Evolutionary conservation across 1,140 invertebrate species (phyloP), one percentile per base, ranked within the genome.

Genomic region (Zaprionus lachaisei): DNA sequence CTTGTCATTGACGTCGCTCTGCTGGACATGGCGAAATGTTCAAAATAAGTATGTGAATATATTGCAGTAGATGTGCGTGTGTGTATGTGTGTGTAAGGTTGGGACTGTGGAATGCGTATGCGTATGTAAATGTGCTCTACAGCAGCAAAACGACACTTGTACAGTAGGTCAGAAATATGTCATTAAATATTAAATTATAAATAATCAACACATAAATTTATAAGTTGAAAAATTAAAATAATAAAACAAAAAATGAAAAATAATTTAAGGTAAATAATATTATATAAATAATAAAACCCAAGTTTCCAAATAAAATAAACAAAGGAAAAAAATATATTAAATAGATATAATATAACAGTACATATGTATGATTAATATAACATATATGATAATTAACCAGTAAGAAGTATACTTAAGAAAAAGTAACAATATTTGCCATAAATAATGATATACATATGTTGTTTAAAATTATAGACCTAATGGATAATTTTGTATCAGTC

Each of bases 21-120:
- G 67, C 72, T 65, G 79, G 72, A 79, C 77, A 84, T 89, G 81
- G 84, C 85, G 75, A 81, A 90, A 84, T 84, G 85, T 89, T 84
- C 84, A 72, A 90, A 89, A 87, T 87, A 87, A 89, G 83, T 89
- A 87, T 89, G 80, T 72, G 75, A 68, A 60, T 68, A 54, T 41
- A 28, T 71, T 51, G 66, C n/a, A 54, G 15, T 28, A 15, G 38
- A n/a, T 63, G 44, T 73, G 56, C 56, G 37, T 60, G 68, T 61
- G 22, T 44, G 65, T 81, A 24, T 24, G 44, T 4, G 14, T 57
- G 51, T 73, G 49, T 65, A 34, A 58, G 68, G 65, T 20, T 58
- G 44, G 55, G 17, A 38, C 56, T 81, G 20, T 22, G 49, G n/a
- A 54, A 63, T 74, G 84, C 72, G 69, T 81, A 63, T 74, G 84